phyloP scores from a whole-genome alignment of 2,888 invertebrate genomes.

The Bursaphelenchus okinawaensis region DNA sequence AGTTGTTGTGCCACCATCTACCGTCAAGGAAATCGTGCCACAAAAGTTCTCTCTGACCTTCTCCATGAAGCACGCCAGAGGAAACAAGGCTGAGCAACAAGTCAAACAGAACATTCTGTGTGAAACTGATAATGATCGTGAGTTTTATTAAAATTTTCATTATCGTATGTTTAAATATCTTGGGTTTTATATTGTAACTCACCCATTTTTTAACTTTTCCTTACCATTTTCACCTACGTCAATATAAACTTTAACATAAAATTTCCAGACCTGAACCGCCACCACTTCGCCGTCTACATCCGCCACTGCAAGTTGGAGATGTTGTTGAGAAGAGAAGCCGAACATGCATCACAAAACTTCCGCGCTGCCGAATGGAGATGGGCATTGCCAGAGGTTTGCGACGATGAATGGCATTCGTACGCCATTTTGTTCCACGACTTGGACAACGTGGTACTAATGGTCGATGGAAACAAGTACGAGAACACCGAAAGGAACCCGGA shows the following conservation, averaged over 20 bases:
- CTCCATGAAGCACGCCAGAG: slow-evolving; percentile 86
- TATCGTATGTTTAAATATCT: too few species aligned
- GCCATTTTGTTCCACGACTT: slow-evolving; percentile 87
- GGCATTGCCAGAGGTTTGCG: slow-evolving; percentile 89
- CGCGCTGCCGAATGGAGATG: slow-evolving; percentile 97
- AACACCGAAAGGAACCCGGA: slow-evolving; percentile 78
- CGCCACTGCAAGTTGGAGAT: slow-evolving; percentile 93
- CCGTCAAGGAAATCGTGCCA: slow-evolving; percentile 62
- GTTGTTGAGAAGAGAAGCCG: slow-evolving; percentile 75
- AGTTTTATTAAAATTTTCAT: slow-evolving; percentile 59
- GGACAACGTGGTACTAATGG: slow-evolving; percentile 61
- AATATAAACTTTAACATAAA: not conserved
- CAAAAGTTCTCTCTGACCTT: slow-evolving; percentile 76
- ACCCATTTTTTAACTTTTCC: not conserved
- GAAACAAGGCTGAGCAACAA: slow-evolving; percentile 71
- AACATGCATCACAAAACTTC: slow-evolving; percentile 58
- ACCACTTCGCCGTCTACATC: slow-evolving; percentile 93
- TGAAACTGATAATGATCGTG: slow-evolving; percentile 92
- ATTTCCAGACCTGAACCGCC: slow-evolving; percentile 85
- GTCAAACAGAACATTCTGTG: slow-evolving; percentile 93
- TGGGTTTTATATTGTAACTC: too few species aligned
- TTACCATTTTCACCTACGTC: not conserved
- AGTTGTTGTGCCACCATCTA: slow-evolving; percentile 74
- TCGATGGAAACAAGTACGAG: slow-evolving; percentile 48
- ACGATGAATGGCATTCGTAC: slow-evolving; percentile 98